phyloP scores from a whole-genome alignment of 2,113 vertebrate species.

The Myrmecobius fasciatus region DNA sequence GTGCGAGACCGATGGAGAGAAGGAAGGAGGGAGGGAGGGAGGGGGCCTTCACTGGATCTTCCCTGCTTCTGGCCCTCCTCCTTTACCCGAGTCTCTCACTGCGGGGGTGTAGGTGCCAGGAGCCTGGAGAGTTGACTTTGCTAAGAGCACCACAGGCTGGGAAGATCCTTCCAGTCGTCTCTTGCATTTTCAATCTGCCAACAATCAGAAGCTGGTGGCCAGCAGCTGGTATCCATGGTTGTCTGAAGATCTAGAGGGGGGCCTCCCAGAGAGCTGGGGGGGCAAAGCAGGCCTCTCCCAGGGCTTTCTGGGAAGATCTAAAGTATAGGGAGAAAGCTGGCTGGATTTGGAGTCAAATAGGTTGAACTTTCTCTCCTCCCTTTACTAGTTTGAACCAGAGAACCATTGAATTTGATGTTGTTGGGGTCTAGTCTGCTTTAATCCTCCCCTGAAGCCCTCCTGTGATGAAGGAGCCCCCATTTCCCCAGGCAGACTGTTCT shows the following conservation, averaged over 20 bases:
- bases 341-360: neutral
- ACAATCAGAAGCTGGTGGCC: neutral
- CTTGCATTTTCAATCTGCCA: neutral
- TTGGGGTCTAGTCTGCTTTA: no score
- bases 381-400: neutral
- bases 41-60: neutral
- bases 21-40: neutral
- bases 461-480: no score
- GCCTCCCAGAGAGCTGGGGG: neutral
- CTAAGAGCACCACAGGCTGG: neutral
- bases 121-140: neutral
- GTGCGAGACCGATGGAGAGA: conserved; percentile 40
- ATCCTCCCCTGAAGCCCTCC: no score
- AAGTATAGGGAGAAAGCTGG: neutral
- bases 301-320: neutral
- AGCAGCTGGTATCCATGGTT: neutral
- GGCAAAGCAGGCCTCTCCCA: neutral
- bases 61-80: rapidly evolving
- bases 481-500: no score
- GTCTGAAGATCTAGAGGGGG: neutral
- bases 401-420: neutral
- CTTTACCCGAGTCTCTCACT: neutral
- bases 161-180: neutral
- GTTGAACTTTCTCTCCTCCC: neutral
- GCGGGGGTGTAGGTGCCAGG: rapidly evolving